Evolutionary conservation across 1,140 invertebrate species (phyloP), one percentile per base, ranked within the genome.

Genomic region (Zaprionus kolodkinae): DNA sequence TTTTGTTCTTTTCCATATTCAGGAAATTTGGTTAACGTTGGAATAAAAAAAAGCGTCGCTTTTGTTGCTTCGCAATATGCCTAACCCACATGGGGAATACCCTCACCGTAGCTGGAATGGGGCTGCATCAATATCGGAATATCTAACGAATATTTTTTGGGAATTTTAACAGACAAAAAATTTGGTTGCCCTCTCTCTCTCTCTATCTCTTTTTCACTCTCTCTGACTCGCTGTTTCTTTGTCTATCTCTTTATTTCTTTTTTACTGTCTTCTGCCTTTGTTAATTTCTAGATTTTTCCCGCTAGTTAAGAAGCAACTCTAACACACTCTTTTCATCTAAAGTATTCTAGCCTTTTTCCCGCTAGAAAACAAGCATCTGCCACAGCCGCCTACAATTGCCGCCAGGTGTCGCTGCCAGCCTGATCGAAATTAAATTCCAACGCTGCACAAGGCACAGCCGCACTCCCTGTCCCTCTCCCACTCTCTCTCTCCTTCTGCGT

Each of bases 351-450:
- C 40, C 40, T 45, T 45, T 43, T 45, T 45, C 9, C 40, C n/a
- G 40, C n/a, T n/a, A 45, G 3, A 43, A 6, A 15, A n/a, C n/a
- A n/a, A n/a, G n/a, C n/a, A n/a, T n/a, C n/a, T n/a, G n/a, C n/a
- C n/a, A n/a, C n/a, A n/a, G 15, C n/a, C 2, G 40, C 7, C n/a
- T 15, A 45, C 40, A 45, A 10, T 45, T n/a, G 6, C 40, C 40
- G 7, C 40, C 40, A 45, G 40, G 40, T 45, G 40, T 15, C 40
- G 40, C 40, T 45, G n/a, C 40, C 91, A 91, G 90, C 91, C 91
- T 89, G 88, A 89, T 91, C 91, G 91, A 92, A 92, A 92, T 92
- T 89, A 91, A 91, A 92, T 91, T 92, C 86, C 86, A 48, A 36
- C 72, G 38, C 59, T 38, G 40, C 68, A 82, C 74, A 78, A 85